Evolutionary conservation across 2,113 vertebrate species (phyloP).

Genomic region (Choloepus hoffmanni): DNA sequence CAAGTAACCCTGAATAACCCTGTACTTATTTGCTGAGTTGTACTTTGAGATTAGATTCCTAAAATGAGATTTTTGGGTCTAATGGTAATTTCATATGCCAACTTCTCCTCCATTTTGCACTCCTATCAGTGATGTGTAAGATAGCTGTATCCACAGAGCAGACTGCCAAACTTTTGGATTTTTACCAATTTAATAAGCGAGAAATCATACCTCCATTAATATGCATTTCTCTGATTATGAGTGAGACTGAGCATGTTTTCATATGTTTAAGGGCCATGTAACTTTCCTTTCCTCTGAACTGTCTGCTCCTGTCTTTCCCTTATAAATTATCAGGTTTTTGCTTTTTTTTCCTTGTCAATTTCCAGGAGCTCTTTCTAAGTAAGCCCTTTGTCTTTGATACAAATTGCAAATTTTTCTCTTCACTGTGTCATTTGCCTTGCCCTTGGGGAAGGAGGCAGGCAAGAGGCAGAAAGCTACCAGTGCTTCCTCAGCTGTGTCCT

Average conservation of each 20-base stretch:
- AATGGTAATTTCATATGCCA: background rate
- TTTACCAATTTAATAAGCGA: background rate
- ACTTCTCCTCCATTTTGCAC: background rate
- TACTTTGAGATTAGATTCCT: background rate
- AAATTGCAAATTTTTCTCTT: background rate
- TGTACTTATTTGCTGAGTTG: background rate
- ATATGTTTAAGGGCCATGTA: too few relatives aligned
- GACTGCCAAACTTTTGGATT: background rate
- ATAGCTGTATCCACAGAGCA: too few relatives aligned
- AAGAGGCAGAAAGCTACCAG: background rate
- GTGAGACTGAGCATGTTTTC: background rate
- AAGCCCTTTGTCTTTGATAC: background rate
- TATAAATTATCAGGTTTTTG: background rate
- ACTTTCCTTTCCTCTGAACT: background rate
- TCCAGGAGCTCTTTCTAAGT: background rate
- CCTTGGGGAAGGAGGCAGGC: background rate
- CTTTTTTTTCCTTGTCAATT: background rate
- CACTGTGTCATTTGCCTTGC: background rate
- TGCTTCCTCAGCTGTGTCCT: background rate
- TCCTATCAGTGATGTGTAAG: too few relatives aligned
- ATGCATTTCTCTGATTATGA: background rate
- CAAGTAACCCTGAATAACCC: background rate
- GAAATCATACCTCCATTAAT: background rate
- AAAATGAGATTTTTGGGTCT: background rate
- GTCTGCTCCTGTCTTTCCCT: background rate